Percentiles rank a stretch among this genome's conserved stretches.
phyloP scores from a whole-genome alignment of 2,113 vertebrate genomes.

The Leucopternis melanops region DNA sequence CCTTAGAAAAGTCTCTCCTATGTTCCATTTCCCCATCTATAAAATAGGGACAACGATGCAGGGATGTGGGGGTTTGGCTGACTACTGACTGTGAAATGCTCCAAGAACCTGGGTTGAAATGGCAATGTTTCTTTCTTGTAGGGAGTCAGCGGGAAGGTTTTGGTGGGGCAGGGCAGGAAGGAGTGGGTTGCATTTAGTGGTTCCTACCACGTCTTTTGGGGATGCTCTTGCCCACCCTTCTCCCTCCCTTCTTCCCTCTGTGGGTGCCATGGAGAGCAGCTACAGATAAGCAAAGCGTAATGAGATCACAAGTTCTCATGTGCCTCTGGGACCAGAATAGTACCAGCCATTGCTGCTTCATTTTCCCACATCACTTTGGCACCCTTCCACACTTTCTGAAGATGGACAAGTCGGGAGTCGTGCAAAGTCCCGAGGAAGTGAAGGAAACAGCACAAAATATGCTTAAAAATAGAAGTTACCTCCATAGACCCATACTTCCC shows the following conservation, averaged over 20 bases:
- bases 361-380: background rate
- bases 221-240: background rate
- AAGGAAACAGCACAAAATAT: background rate
- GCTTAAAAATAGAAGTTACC: background rate
- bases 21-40: background rate
- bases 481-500: background rate
- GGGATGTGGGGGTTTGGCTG: background rate
- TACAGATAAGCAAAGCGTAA: background rate
- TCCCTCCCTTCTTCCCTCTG: background rate
- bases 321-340: background rate
- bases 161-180: background rate
- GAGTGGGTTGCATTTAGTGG: background rate
- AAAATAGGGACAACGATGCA: background rate
- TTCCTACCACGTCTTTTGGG: background rate
- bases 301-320: background rate
- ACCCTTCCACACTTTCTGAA: background rate
- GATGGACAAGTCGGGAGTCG: background rate
- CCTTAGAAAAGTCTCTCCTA: background rate
- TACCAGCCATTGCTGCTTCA: background rate
- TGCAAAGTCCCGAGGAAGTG: background rate
- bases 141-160: background rate
- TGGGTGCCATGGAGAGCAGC: conserved; percentile 18
- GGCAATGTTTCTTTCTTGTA: background rate
- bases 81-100: background rate
- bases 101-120: background rate